Percentiles rank a stretch among this genome's conserved stretches.
phyloP scores from a whole-genome alignment of 2,888 invertebrate genomes.

The Ptychoptera contaminata region DNA sequence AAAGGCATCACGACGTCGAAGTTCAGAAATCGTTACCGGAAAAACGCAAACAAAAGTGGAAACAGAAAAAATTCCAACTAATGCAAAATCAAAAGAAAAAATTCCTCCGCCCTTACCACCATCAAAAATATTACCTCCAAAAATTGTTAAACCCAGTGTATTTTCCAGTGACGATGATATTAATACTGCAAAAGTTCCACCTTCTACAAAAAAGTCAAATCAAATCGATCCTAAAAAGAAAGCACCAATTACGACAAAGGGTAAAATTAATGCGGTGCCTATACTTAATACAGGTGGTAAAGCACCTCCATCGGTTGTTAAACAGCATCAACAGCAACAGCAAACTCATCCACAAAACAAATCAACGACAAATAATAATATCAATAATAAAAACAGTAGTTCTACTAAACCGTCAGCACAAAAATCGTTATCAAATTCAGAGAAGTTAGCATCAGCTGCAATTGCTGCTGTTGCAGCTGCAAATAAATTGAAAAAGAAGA shows the following conservation, averaged over 20 bases:
- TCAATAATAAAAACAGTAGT: not conserved
- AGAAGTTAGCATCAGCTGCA: constrained; percentile 9
- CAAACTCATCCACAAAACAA: constrained; percentile 19
- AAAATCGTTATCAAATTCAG: not conserved
- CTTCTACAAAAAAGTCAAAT: constrained; percentile 13
- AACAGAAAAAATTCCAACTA: constrained; percentile 15
- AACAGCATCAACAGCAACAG: constrained; percentile 16
- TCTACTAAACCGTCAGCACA: constrained; percentile 1
- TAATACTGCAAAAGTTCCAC: constrained; percentile 21
- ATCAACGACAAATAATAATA: no score
- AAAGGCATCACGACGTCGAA: constrained; percentile 12
- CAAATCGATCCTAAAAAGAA: constrained; percentile 16
- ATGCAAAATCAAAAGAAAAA: constrained; percentile 15
- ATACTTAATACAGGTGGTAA: constrained; percentile 28
- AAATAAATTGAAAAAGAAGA: constrained; percentile 43
- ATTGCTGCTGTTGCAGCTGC: constrained; percentile 5
- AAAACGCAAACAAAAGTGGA: constrained; percentile 7
- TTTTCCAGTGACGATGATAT: constrained; percentile 48
- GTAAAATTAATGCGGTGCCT: constrained; percentile 7
- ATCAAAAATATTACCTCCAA: constrained; percentile 26
- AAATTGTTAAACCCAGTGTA: constrained; percentile 32
- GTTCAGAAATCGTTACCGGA: constrained; percentile 16
- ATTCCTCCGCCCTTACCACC: constrained; percentile 13
- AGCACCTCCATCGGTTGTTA: constrained; percentile 22
- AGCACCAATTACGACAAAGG: not conserved